phyloP scores from a whole-genome alignment of 2,113 vertebrate species.

The Triplophysa siluroides region DNA sequence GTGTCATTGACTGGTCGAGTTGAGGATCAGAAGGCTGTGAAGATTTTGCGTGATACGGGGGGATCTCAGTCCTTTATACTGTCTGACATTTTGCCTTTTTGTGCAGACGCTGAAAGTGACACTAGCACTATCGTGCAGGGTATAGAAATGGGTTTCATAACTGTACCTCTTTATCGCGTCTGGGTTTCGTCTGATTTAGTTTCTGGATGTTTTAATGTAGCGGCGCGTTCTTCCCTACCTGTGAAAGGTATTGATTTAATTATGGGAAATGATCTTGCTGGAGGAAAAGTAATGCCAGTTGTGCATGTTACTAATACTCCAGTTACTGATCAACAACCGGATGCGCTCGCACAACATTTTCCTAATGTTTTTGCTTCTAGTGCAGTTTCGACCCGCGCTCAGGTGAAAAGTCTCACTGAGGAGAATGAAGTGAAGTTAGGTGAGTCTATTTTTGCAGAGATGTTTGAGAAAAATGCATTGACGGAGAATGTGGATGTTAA shows the following conservation, averaged over 20 bases:
- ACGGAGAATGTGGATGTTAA: no score
- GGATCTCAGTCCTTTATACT: not conserved
- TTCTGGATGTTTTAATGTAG: no score
- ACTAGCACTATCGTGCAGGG: not conserved
- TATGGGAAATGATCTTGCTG: not conserved
- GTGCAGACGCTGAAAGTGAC: not conserved
- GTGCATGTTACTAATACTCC: not conserved
- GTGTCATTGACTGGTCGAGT: not conserved
- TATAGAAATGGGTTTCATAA: not conserved
- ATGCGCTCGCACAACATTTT: not conserved
- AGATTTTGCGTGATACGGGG: no score
- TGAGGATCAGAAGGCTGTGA: not conserved
- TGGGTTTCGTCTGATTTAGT: no score
- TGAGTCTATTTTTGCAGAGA: no score
- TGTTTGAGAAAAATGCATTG: no score
- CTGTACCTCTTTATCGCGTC: not conserved
- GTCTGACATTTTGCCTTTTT: not conserved
- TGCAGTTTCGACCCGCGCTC: no score
- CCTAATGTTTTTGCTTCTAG: not conserved
- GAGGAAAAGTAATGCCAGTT: not conserved
- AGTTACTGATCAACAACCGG: not conserved
- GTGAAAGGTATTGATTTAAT: not conserved
- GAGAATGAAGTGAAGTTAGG: no score
- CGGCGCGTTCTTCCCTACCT: not conserved
- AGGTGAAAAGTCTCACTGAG: no score